A percentile compares a stretch with the other conserved stretches of the same genome.
Conservation (phyloP, 37 sponge, comb jelly and placozoan genomes). For the Lycopodina hypogea region DNA sequence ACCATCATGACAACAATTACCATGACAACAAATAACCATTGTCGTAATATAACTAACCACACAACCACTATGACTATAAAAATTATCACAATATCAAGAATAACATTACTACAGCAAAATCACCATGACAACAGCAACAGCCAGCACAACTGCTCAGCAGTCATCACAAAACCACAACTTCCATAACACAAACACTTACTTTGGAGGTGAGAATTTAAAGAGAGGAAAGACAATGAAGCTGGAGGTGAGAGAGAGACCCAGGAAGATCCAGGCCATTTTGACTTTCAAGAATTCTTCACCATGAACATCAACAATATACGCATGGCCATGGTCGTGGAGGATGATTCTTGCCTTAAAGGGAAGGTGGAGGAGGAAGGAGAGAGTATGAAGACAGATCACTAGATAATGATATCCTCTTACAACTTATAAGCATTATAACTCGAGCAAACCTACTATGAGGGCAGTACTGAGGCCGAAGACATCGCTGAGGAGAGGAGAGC, state of each 20-base stretch:
- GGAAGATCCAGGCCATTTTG: slow-evolving; percentile 88
- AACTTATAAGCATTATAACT: neutral
- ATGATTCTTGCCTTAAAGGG: slow-evolving; percentile 51
- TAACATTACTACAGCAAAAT: no score
- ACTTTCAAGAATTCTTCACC: slow-evolving; percentile 41
- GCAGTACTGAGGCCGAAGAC: slow-evolving; percentile 87
- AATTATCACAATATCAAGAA: no score
- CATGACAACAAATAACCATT: no score
- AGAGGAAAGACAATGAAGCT: slow-evolving; percentile 68
- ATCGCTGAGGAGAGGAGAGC: slow-evolving; percentile 90
- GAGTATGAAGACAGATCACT: neutral
- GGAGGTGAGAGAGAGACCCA: slow-evolving; percentile 62
- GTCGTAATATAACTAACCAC: no score
- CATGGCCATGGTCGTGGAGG: slow-evolving; percentile 18
- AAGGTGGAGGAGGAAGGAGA: neutral
- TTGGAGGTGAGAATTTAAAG: slow-evolving; percentile 78
- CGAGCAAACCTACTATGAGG: slow-evolving; percentile 58
- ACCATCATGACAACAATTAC: no score
- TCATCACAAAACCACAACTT: neutral
- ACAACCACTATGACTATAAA: no score
- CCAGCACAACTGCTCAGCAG: neutral
- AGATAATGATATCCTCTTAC: neutral
- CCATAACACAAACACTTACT: slow-evolving; percentile 32
- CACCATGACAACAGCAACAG: no score
- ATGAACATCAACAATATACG: slow-evolving; percentile 47